phyloP scores from a whole-genome alignment of 2,797 vertebrate species.

The Pipistrellus pipistrellus region DNA sequence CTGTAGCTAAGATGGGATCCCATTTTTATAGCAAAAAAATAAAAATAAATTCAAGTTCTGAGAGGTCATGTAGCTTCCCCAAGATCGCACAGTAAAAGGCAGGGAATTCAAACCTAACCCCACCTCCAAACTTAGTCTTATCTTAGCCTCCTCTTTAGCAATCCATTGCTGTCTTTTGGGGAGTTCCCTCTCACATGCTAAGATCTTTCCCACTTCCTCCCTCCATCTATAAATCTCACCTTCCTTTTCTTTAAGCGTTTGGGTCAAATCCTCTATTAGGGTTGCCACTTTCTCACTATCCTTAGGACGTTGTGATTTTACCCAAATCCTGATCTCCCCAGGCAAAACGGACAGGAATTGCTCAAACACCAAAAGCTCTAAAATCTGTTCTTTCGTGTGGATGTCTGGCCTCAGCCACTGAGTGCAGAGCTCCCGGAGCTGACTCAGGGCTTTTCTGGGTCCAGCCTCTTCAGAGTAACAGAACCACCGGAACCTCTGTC shows the following conservation, averaged over 20 bases:
- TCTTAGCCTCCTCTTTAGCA: not conserved
- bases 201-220: not conserved
- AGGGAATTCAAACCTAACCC: not conserved
- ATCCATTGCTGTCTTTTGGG: not conserved
- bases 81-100: not conserved
- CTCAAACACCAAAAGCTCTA: slow-evolving; percentile 82
- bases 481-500: slow-evolving; percentile 79
- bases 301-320: slow-evolving; percentile 76
- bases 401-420: slow-evolving; percentile 83
- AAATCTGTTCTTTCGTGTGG: slow-evolving; percentile 81
- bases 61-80: not conserved
- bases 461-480: slow-evolving; percentile 76
- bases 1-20: not conserved
- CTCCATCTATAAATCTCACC: slow-evolving; percentile 65
- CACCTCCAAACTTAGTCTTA: not conserved
- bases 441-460: slow-evolving; percentile 78
- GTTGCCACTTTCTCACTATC: slow-evolving; percentile 70
- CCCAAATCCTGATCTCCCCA: slow-evolving; percentile 79
- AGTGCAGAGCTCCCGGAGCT: slow-evolving; percentile 78
- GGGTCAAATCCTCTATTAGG: slow-evolving; percentile 78
- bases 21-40: not conserved
- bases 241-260: slow-evolving; percentile 71
- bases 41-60: not conserved
- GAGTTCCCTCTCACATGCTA: not conserved
- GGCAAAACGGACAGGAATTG: slow-evolving; percentile 80